phyloP scores from a whole-genome alignment of 2,113 vertebrate species.

The Gallinago media region DNA sequence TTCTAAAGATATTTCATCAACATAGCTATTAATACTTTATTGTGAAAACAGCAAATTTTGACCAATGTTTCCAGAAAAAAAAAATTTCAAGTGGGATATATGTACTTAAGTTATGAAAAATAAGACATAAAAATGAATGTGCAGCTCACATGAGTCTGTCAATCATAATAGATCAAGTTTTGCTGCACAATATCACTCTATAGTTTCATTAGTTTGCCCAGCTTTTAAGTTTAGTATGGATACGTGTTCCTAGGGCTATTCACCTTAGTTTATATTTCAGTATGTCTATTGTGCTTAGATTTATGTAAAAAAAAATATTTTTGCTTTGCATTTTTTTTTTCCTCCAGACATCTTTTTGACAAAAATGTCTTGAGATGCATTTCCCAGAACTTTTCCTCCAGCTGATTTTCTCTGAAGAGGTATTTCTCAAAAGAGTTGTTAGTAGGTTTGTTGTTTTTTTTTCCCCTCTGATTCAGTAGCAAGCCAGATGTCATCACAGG shows the following conservation, averaged over 20 bases:
- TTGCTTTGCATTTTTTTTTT: neutral
- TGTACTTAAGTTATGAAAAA: neutral
- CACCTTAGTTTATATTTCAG: neutral
- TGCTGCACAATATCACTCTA: neutral
- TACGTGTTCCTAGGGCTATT: neutral
- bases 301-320: neutral
- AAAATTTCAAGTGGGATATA: neutral
- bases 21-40: neutral
- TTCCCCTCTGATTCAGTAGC: neutral
- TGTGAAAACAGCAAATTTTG: neutral
- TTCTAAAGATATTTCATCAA: neutral
- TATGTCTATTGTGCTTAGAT: neutral
- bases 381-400: neutral
- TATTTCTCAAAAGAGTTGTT: neutral
- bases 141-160: rapidly evolving
- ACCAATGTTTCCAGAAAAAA: neutral
- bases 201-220: neutral
- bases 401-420: neutral
- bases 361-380: neutral
- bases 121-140: neutral
- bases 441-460: neutral
- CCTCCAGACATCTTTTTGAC: neutral
- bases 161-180: neutral
- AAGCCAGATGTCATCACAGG: neutral
- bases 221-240: neutral